Percentiles rank a stretch among this genome's conserved stretches.
Conservation (phyloP, 2,113 vertebrate genomes). For the Sturnira hondurensis region DNA sequence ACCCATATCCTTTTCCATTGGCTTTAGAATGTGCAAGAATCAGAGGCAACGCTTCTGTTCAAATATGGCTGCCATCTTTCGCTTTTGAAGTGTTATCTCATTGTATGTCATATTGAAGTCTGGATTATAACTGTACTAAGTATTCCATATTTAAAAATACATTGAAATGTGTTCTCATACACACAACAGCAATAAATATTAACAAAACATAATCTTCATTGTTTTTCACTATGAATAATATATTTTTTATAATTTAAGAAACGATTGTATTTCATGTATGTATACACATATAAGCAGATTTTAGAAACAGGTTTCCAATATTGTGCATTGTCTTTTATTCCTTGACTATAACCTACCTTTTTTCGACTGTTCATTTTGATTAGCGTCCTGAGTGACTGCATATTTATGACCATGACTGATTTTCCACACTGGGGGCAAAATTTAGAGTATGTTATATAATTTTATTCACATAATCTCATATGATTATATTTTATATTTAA, state of each 20-base stretch:
- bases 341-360: slow-evolving; percentile 59
- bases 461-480: background rate
- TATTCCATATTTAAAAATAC: slow-evolving; percentile 1
- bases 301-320: background rate
- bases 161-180: background rate
- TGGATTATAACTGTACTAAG: background rate
- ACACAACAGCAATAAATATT: background rate
- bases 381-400: slow-evolving; percentile 46
- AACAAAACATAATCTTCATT: background rate
- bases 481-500: background rate
- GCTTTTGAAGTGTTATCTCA: background rate
- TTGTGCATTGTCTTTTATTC: slow-evolving; percentile 25
- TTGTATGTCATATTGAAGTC: background rate
- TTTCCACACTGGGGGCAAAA: background rate
- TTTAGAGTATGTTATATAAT: slow-evolving; percentile 56
- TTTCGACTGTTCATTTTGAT: slow-evolving; percentile 61
- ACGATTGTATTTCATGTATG: background rate
- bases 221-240: background rate
- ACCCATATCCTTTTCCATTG: slow-evolving; percentile 71
- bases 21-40: background rate
- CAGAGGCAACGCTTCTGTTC: background rate
- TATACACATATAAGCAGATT: background rate
- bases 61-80: background rate
- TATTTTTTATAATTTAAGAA: background rate
- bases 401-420: slow-evolving; percentile 29